A percentile compares a stretch with the other conserved stretches of the same genome.
Evolutionary conservation across 2,113 vertebrate genomes (phyloP).

Genomic region (Anguilla japonica): DNA sequence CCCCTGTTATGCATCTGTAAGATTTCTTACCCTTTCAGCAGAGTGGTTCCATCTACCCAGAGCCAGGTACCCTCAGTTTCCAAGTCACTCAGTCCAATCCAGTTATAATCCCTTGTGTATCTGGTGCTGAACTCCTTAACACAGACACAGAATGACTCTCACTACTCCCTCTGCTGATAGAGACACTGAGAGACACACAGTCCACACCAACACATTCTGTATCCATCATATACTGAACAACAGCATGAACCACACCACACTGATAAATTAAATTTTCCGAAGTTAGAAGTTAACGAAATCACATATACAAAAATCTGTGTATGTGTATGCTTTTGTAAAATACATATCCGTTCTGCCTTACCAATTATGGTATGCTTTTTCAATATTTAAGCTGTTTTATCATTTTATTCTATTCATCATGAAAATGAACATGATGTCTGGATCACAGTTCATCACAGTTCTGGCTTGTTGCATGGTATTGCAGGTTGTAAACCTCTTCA

Average conservation of each 20-base stretch:
- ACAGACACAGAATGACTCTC: constrained; percentile 5
- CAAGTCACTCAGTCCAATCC: constrained; percentile 20
- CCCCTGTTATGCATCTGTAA: not conserved
- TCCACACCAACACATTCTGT: too few species aligned
- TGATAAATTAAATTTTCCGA: not conserved
- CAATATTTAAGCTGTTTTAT: too few species aligned
- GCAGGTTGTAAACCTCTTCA: too few species aligned
- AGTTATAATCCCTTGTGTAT: not conserved
- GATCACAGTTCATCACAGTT: too few species aligned
- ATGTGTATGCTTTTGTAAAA: too few species aligned
- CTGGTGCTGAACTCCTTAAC: not conserved
- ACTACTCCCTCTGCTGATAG: not conserved
- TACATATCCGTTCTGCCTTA: too few species aligned
- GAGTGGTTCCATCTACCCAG: constrained; percentile 20
- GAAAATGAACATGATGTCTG: too few species aligned
- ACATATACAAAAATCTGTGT: not conserved
- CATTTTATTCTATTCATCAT: too few species aligned
- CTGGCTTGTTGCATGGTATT: too few species aligned
- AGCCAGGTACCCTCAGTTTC: not conserved
- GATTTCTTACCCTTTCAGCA: not conserved
- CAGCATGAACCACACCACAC: not conserved
- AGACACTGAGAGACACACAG: not conserved
- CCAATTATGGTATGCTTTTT: too few species aligned
- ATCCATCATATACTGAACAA: too few species aligned
- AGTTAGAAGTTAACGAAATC: not conserved